Percentiles rank a stretch among this genome's conserved stretches.
These are phyloP conservation scores for Urocolius indicus DNA, from an alignment of 2,113 vertebrate genomes.

Conservation along the genomic window DNA sequence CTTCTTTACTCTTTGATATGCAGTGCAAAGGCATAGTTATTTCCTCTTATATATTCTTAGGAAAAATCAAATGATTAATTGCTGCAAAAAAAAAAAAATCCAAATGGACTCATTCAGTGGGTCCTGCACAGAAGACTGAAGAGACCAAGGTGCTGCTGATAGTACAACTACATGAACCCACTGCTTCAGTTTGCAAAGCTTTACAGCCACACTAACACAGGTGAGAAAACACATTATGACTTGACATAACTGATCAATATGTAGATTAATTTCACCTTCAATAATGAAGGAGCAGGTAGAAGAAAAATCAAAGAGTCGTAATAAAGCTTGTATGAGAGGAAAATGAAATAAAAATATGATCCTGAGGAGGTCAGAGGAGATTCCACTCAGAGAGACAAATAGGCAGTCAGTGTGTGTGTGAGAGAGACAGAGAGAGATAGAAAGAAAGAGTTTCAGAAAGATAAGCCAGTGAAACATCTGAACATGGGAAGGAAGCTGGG, in stretches of 20 bases:
- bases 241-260: neutral
- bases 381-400: neutral
- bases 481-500: neutral
- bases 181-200: neutral
- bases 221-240: neutral
- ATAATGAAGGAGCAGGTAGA: neutral
- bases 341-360: constrained; percentile 13
- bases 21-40: neutral
- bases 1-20: neutral
- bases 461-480: neutral
- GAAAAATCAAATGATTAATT: neutral
- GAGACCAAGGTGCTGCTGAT: neutral
- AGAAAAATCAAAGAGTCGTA: neutral
- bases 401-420: neutral
- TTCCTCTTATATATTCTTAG: neutral
- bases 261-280: neutral
- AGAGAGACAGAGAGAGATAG: neutral
- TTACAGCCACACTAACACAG: neutral
- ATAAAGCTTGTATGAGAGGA: neutral
- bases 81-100: neutral
- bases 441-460: neutral
- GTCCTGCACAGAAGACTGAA: neutral
- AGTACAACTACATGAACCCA: neutral
- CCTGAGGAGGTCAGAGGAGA: neutral
- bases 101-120: neutral